A percentile compares a stretch with the other conserved stretches of the same genome.
These are phyloP conservation scores for Leptinotarsa juncta DNA, from an alignment of 2,888 invertebrate species.

Conservation along the genomic window DNA sequence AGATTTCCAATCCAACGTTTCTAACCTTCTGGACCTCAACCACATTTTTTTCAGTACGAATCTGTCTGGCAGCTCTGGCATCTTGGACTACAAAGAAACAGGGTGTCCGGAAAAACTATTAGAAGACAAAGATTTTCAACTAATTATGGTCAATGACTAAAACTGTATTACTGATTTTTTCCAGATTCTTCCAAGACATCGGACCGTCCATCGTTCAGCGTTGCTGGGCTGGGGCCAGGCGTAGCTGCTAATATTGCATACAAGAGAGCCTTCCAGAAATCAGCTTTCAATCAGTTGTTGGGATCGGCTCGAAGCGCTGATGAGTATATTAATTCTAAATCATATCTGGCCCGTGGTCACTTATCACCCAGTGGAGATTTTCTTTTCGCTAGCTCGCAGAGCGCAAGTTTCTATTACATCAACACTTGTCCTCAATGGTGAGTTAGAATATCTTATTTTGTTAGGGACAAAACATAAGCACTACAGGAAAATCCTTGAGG, in stretches of 20 bases:
- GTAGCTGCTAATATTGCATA: conserved; percentile 54
- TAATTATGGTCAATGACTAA: not conserved
- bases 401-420: conserved; percentile 68
- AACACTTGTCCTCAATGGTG: conserved; percentile 69
- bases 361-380: conserved; percentile 69
- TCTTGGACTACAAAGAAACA: too few species aligned
- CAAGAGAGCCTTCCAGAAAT: conserved; percentile 59
- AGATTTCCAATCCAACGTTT: too few species aligned
- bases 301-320: conserved; percentile 55
- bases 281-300: conserved; percentile 59
- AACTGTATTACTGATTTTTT: not conserved
- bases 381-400: conserved; percentile 65
- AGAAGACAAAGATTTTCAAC: not conserved
- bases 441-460: conserved; percentile 28
- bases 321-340: conserved; percentile 58
- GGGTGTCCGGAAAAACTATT: too few species aligned
- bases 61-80: too few species aligned
- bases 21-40: too few species aligned
- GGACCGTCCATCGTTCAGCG: conserved; percentile 59
- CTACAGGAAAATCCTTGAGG: too few species aligned
- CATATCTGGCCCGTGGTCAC: conserved; percentile 66
- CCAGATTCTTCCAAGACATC: conserved; percentile 55
- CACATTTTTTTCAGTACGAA: too few species aligned
- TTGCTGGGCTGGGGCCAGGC: conserved; percentile 56
- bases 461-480: not conserved